phyloP scores from a whole-genome alignment of 1,140 invertebrate species.

The Chrysomallon squamiferum region DNA sequence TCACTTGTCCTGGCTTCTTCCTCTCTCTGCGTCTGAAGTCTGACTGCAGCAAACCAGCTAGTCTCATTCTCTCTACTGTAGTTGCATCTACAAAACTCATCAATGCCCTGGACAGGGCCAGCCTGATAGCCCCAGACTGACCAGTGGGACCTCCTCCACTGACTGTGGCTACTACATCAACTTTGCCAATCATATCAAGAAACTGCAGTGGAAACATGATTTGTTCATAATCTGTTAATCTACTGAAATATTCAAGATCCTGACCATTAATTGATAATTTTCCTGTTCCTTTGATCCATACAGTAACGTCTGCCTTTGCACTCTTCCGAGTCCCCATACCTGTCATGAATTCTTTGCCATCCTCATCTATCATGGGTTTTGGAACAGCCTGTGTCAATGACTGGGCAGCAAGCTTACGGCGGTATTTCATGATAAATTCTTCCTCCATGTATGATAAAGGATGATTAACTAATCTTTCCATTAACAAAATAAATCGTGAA shows the following conservation, averaged over 20 bases:
- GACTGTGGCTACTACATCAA: slow-evolving; percentile 83
- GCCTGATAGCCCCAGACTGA: slow-evolving; percentile 84
- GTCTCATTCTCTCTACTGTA: slow-evolving; percentile 83
- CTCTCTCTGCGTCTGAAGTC: slow-evolving; percentile 84
- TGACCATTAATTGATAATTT: slow-evolving; percentile 80
- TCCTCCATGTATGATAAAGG: slow-evolving; percentile 71
- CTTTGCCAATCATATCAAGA: slow-evolving; percentile 74
- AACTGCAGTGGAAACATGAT: slow-evolving; percentile 87
- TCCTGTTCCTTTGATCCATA: slow-evolving; percentile 80
- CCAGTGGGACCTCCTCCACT: slow-evolving; percentile 74
- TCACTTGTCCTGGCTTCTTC: slow-evolving; percentile 92
- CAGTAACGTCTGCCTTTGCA: slow-evolving; percentile 72
- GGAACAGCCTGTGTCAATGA: slow-evolving; percentile 63
- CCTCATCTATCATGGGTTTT: slow-evolving; percentile 10
- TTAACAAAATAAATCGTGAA: slow-evolving; percentile 74
- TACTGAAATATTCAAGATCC: slow-evolving; percentile 73
- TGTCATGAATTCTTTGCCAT: background rate
- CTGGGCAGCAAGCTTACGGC: slow-evolving; percentile 68
- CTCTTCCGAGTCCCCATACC: slow-evolving; percentile 75
- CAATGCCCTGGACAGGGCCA: slow-evolving; percentile 80
- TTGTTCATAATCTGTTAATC: slow-evolving; percentile 64
- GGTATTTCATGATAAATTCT: slow-evolving; percentile 77
- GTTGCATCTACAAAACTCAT: slow-evolving; percentile 80
- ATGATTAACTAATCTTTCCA: slow-evolving; percentile 75
- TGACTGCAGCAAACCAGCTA: slow-evolving; percentile 87